These are phyloP conservation scores for Holothuria glaberrima DNA, from an alignment of 35 echinoderm and acorn worm genomes.

Conservation along the genomic window DNA sequence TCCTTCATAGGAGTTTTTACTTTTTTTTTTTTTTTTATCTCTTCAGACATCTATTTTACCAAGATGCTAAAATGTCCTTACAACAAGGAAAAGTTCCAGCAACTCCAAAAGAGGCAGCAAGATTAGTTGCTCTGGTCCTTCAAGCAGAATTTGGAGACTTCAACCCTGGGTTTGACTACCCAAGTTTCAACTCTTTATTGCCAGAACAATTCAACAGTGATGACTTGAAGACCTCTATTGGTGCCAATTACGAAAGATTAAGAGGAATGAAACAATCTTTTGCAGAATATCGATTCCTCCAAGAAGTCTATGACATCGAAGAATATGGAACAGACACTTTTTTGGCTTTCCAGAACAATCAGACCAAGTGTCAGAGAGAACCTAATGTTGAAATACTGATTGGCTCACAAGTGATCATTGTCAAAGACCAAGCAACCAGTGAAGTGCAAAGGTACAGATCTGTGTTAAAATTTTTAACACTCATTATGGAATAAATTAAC, in stretches of 20 bases:
- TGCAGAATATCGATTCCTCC: conserved; percentile 60
- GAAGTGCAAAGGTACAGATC: conserved; percentile 60
- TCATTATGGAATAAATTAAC: no score
- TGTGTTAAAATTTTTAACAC: no score
- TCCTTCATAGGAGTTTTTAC: no score
- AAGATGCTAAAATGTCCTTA: conserved; percentile 73
- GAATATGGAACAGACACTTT: conserved; percentile 78
- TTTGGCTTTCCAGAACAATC: conserved; percentile 24
- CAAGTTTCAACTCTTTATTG: conserved; percentile 40
- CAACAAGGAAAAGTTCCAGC: conserved; percentile 58
- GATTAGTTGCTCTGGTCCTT: conserved; percentile 63
- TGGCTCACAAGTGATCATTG: conserved; percentile 63
- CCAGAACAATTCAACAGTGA: conserved; percentile 34
- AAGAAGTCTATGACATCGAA: conserved; percentile 63
- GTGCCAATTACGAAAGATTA: conserved; percentile 68
- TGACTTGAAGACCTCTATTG: conserved; percentile 52
- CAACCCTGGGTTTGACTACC: conserved; percentile 39
- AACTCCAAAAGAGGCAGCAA: conserved; percentile 71
- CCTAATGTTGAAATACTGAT: conserved; percentile 55
- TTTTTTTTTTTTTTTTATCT: conserved; percentile 10
- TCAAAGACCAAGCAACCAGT: conserved; percentile 33
- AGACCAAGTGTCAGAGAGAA: conserved; percentile 49
- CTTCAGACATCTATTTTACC: conserved; percentile 80
- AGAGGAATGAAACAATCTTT: conserved; percentile 69
- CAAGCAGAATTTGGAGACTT: conserved; percentile 79